Evolutionary conservation across 2,888 invertebrate genomes (phyloP).

Genomic region (Platycnemis pennipes): DNA sequence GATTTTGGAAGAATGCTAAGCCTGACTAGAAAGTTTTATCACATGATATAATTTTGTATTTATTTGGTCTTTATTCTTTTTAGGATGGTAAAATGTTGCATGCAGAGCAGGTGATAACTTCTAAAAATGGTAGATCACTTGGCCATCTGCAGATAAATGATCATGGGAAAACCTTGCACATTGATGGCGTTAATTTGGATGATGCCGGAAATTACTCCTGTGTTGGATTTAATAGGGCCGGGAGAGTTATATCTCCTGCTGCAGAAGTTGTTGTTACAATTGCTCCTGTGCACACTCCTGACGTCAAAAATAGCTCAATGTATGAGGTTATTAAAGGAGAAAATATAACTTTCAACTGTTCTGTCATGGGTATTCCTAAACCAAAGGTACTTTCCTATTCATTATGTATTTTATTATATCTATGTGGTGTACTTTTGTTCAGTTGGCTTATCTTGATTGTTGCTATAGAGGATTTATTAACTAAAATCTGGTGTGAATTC

Average conservation of each 20-base stretch:
- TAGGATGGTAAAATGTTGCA: slow-evolving; percentile 71
- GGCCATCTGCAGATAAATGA: slow-evolving; percentile 71
- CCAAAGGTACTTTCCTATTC: slow-evolving; percentile 25
- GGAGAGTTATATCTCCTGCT: slow-evolving; percentile 79
- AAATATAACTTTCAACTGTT: slow-evolving; percentile 56
- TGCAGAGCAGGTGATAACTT: slow-evolving; percentile 43
- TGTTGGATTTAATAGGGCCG: slow-evolving; percentile 82
- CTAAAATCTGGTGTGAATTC: too few species aligned
- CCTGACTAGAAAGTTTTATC: neutral
- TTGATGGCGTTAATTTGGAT: slow-evolving; percentile 73
- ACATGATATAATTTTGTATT: neutral
- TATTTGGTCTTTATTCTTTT: neutral
- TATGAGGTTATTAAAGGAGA: slow-evolving; percentile 45
- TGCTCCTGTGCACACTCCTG: slow-evolving; percentile 76
- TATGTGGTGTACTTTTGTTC: too few species aligned
- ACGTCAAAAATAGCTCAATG: neutral
- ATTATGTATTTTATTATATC: neutral
- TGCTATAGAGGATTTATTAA: too few species aligned
- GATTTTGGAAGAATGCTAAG: neutral
- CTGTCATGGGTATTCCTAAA: slow-evolving; percentile 59
- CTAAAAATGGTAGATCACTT: slow-evolving; percentile 71
- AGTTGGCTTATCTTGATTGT: too few species aligned
- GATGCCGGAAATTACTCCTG: slow-evolving; percentile 83
- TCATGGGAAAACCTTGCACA: slow-evolving; percentile 72
- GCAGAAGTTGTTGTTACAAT: slow-evolving; percentile 82